phyloP scores from a whole-genome alignment of 2,797 vertebrate species.

The Eulemur mongoz region DNA sequence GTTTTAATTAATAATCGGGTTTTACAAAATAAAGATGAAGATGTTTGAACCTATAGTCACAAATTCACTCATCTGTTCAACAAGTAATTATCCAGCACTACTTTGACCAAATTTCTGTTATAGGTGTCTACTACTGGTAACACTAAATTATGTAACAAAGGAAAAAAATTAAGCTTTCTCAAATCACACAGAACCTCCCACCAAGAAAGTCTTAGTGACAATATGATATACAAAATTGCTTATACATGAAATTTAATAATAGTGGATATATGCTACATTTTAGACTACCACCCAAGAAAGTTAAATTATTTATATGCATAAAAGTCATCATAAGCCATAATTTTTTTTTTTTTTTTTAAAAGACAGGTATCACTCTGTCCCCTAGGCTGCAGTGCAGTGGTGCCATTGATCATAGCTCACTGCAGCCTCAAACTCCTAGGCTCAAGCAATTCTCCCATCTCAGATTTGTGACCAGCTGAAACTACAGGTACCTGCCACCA shows the following conservation, averaged over 20 bases:
- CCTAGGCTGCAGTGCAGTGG: not conserved
- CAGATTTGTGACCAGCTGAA: not conserved
- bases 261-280: not conserved
- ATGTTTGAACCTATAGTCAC: not conserved
- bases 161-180: not conserved
- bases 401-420: not conserved
- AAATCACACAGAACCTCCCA: not conserved
- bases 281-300: not conserved
- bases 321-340: not conserved
- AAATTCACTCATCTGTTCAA: constrained; percentile 40
- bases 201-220: not conserved
- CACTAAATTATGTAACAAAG: not conserved
- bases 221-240: not conserved
- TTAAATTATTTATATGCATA: not conserved
- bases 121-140: not conserved
- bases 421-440: not conserved
- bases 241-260: not conserved
- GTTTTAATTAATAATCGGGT: constrained; percentile 16
- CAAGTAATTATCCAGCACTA: constrained; percentile 5
- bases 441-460: not conserved
- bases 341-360: not conserved
- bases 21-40: constrained; percentile 43
- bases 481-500: not conserved
- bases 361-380: not conserved
- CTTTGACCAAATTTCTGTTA: not conserved